A percentile compares a stretch with the other conserved stretches of the same genome.
phyloP scores from a whole-genome alignment of 37 sponge, comb jelly and placozoan genomes.

The Chondrosia reniformis region DNA sequence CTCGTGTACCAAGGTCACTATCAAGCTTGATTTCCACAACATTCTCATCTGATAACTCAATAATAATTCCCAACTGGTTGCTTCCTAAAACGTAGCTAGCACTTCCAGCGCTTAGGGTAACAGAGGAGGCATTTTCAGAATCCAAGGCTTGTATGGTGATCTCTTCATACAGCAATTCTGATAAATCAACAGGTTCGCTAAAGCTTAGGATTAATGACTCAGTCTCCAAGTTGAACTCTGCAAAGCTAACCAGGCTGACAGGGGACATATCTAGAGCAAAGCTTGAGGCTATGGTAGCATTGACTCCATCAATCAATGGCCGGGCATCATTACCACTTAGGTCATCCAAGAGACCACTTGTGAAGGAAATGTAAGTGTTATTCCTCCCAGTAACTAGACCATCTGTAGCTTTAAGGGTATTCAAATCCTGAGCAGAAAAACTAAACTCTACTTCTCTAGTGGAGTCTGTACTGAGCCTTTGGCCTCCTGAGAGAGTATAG shows the following conservation, averaged over 20 bases:
- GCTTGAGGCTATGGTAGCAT: conserved; percentile 31
- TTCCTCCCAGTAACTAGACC: conserved; percentile 22
- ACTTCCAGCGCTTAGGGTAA: conserved; percentile 39
- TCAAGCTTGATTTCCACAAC: conserved; percentile 56
- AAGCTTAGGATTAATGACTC: conserved; percentile 64
- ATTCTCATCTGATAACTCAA: conserved; percentile 49
- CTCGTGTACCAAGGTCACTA: conserved; percentile 25
- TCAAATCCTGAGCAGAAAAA: conserved; percentile 27
- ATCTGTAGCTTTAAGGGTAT: conserved; percentile 34
- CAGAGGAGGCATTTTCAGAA: conserved; percentile 23
- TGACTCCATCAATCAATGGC: conserved; percentile 29
- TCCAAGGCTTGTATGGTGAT: conserved; percentile 53
- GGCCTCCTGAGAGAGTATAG: conserved; percentile 61
- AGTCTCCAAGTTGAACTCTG: conserved; percentile 47
- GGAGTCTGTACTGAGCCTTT: neutral
- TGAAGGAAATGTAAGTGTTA: conserved; percentile 32
- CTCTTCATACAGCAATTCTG: neutral
- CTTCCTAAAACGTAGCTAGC: conserved; percentile 24
- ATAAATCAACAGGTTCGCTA: conserved; percentile 67
- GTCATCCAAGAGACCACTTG: conserved; percentile 15
- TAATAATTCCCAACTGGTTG: conserved; percentile 31
- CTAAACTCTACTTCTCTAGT: neutral
- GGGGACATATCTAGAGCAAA: conserved; percentile 42
- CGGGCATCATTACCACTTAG: conserved; percentile 16
- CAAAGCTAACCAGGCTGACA: conserved; percentile 42